Conservation (phyloP, 2,113 vertebrate genomes). For the Hippocampus abdominalis region DNA sequence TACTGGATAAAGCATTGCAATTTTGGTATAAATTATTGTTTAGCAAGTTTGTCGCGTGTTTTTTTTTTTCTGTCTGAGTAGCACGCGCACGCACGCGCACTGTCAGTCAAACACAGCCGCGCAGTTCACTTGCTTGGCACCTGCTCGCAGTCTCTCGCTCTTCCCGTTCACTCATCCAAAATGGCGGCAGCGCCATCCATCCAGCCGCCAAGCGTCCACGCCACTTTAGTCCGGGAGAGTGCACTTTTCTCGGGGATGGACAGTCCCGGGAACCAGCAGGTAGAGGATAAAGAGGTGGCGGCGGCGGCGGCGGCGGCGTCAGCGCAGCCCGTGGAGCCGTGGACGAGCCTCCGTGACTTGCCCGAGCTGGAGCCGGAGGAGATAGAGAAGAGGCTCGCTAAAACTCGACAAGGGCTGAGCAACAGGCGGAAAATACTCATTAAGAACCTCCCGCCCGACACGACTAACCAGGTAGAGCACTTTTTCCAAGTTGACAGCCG, state of each 20-base stretch:
- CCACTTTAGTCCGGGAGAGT: conserved; percentile 60
- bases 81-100: background rate
- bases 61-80: background rate
- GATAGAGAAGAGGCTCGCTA: conserved; percentile 78
- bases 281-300: conserved; percentile 59
- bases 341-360: conserved; percentile 62
- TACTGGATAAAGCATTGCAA: background rate
- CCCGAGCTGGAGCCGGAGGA: conserved; percentile 78
- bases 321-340: conserved; percentile 48
- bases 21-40: background rate
- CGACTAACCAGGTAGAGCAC: conserved; percentile 82
- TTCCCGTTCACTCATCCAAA: conserved; percentile 67
- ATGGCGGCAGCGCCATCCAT: conserved; percentile 79
- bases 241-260: conserved; percentile 64
- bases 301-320: background rate
- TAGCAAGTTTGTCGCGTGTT: background rate
- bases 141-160: conserved; percentile 28
- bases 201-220: conserved; percentile 74
- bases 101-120: background rate
- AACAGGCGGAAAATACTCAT: conserved; percentile 95
- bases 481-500: background rate
- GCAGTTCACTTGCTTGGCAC: conserved; percentile 16
- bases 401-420: conserved; percentile 84
- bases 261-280: conserved; percentile 62
- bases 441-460: conserved; percentile 87